These are phyloP conservation scores for Oscheius sp. DNA, from an alignment of 2,888 invertebrate genomes.

Conservation along the genomic window DNA sequence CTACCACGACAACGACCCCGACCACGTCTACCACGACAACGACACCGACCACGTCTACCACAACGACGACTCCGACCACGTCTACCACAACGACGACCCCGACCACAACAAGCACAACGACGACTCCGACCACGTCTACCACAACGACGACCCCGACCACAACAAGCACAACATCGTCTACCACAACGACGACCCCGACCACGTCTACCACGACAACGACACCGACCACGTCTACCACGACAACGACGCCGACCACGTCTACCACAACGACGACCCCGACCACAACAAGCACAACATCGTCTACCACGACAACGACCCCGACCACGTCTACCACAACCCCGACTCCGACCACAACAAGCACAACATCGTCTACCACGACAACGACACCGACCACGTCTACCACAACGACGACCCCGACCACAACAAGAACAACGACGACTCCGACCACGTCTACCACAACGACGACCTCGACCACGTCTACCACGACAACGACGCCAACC, in stretches of 20 bases:
- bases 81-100: not conserved
- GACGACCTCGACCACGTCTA: not conserved
- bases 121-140: not conserved
- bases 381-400: conserved; percentile 1
- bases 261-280: conserved; percentile 6
- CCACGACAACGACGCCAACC: not conserved
- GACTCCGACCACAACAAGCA: not conserved
- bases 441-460: conserved; percentile 7
- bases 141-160: not conserved
- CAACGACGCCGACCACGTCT: not conserved
- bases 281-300: not conserved
- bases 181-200: not conserved
- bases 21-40: not conserved
- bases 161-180: not conserved
- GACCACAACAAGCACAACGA: not conserved
- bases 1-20: not conserved
- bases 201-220: not conserved
- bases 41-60: not conserved
- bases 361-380: not conserved
- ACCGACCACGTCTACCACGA: not conserved
- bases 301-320: not conserved
- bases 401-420: not conserved
- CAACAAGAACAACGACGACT: conserved; percentile 1
- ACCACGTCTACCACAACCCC: conserved; percentile 1
- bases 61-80: not conserved